phyloP scores from a whole-genome alignment of 2,113 vertebrate species.

The Dipodomys ordii region DNA sequence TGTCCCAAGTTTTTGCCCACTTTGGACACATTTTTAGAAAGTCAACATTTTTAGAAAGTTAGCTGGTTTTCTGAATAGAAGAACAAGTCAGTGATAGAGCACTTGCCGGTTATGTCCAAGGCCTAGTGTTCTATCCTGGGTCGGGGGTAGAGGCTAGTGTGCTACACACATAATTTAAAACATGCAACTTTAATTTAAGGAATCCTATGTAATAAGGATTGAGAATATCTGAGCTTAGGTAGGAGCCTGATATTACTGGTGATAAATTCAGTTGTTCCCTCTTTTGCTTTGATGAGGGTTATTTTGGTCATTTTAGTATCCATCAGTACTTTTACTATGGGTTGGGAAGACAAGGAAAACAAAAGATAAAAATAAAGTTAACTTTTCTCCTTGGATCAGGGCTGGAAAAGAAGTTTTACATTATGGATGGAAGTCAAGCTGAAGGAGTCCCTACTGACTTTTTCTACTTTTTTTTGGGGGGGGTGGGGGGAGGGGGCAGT shows the following conservation, averaged over 20 bases:
- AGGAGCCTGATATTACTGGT: not conserved
- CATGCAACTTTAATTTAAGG: slow-evolving; percentile 14
- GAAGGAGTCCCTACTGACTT: not conserved
- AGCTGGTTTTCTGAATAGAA: not conserved
- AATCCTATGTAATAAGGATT: not conserved
- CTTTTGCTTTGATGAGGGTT: not conserved
- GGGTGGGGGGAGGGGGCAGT: no score
- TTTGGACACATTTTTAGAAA: not conserved
- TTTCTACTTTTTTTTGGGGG: no score
- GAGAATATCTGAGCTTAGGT: not conserved
- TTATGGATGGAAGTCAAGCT: not conserved
- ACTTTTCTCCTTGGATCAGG: no score
- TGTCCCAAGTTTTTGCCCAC: not conserved
- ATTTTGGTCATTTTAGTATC: slow-evolving; percentile 21
- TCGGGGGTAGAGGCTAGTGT: not conserved
- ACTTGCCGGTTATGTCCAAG: not conserved
- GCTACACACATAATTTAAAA: slow-evolving; percentile 16
- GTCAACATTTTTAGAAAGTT: not conserved
- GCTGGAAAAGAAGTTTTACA: not conserved
- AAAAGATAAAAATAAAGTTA: slow-evolving; percentile 32
- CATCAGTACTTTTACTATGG: not conserved
- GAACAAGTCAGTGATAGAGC: not conserved
- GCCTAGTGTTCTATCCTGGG: not conserved
- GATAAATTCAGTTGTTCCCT: not conserved
- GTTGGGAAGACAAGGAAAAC: slow-evolving; percentile 4